Evolutionary conservation across 2,113 vertebrate species (phyloP), one percentile per base, ranked within the genome.

Genomic region (Nannobrachium achirus): DNA sequence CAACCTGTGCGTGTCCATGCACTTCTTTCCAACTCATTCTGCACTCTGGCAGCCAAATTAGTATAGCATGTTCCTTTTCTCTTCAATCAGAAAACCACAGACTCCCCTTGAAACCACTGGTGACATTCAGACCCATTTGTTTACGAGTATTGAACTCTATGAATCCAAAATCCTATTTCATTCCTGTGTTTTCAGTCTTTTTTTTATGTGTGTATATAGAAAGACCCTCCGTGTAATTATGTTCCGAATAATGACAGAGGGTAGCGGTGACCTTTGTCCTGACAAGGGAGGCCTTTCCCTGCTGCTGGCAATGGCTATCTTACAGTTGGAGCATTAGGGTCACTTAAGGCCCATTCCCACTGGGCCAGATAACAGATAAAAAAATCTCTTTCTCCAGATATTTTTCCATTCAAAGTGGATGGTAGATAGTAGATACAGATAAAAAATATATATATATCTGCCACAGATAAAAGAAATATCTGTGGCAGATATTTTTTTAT

Each of bases 161-260:
- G 38, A 15, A 13, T 62, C 59, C 19, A 62, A 63, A 39, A 63
- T 49, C 33, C 20, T 49, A 49, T 16, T 58, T n/a, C 40, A 13
- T 58, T 49, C 11, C 15, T 15, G 48, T 69, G 10, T 14, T 45
- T 55, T n/a, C n/a, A n/a, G 16, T 13, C n/a, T 45, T 8, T 14
- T 15, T 10, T 45, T 40, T 53, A 14, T 15, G 9, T 50, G 16
- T 1, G 16, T 39, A 52, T 61, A 10, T 7, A 10, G 38, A 50
- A 46, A 38, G 25, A 49, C 25, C 11, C 48, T 76, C 41, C 4
- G 1, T 1, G 33, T 73, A 13, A 81, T 86, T 73, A 79, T 68
- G 48, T 55, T 8, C 15, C 63, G 56, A 75, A 67, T 73, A 81
- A 83, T 80, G 69, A 76, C 69, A 72, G 73, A 66, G 77, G 50